Percentiles rank a stretch among this genome's conserved stretches.
Conservation (phyloP, 1,140 invertebrate species). For the Chelonus insularis region DNA sequence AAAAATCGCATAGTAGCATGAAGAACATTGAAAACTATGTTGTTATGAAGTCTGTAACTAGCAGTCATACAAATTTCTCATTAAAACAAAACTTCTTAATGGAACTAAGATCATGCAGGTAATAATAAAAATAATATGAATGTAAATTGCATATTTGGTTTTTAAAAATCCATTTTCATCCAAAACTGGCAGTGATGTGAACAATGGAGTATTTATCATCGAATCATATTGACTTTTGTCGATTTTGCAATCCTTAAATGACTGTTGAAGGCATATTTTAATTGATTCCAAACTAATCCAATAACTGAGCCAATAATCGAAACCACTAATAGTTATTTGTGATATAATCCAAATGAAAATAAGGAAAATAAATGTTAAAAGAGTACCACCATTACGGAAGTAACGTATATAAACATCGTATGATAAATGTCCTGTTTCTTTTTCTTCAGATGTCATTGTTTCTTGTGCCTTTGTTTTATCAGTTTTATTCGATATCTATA, state of each 20-base stretch:
- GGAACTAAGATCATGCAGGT: slow-evolving; percentile 60
- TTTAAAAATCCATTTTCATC: slow-evolving; percentile 42
- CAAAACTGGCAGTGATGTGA: slow-evolving; percentile 28
- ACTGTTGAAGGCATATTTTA: slow-evolving; percentile 33
- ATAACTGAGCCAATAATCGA: slow-evolving; percentile 80
- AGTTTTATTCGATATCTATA: not conserved
- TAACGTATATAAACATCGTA: slow-evolving; percentile 67
- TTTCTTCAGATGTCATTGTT: slow-evolving; percentile 38
- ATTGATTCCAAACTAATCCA: slow-evolving; percentile 67
- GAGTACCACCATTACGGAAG: slow-evolving; percentile 68
- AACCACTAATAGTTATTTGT: slow-evolving; percentile 70
- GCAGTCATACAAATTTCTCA: slow-evolving; percentile 81
- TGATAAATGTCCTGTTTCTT: slow-evolving; percentile 63
- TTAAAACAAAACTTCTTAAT: slow-evolving; percentile 70
- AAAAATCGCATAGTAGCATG: slow-evolving; percentile 83
- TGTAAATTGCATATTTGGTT: slow-evolving; percentile 44
- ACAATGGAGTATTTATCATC: slow-evolving; percentile 25
- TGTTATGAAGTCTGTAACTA: slow-evolving; percentile 77
- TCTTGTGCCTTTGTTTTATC: not conserved
- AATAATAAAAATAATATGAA: slow-evolving; percentile 52
- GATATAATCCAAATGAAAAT: slow-evolving; percentile 67
- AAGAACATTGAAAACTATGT: slow-evolving; percentile 80
- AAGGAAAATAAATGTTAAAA: slow-evolving; percentile 63
- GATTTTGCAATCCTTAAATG: not conserved
- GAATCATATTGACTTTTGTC: slow-evolving; percentile 15